Conservation (phyloP, 2,113 vertebrate genomes). For the Hipposideros armiger region DNA sequence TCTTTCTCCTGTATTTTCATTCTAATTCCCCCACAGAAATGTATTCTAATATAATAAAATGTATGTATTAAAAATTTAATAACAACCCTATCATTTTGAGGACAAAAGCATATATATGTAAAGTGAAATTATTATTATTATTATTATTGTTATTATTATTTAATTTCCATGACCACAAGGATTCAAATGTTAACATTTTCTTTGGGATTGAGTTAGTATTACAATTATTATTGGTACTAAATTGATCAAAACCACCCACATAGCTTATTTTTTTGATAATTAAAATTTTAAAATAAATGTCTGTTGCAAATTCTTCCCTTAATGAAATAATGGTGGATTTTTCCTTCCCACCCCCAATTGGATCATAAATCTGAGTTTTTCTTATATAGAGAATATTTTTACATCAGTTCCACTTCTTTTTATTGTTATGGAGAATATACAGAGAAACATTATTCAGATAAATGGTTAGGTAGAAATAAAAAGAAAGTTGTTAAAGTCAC, state of each 20-base stretch:
- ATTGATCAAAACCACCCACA: background rate
- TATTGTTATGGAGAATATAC: background rate
- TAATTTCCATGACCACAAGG: background rate
- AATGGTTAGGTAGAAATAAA: background rate
- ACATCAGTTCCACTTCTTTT: background rate
- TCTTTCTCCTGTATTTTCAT: slow-evolving; percentile 41
- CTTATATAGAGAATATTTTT: background rate
- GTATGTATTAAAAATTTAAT: slow-evolving; percentile 21
- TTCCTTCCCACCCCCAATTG: background rate
- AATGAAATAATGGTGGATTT: background rate
- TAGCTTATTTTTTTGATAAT: background rate
- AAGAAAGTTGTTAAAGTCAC: slow-evolving; percentile 36
- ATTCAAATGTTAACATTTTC: background rate
- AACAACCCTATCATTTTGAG: background rate
- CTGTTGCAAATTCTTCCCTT: background rate
- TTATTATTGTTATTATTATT: background rate
- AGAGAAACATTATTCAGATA: slow-evolving; percentile 42
- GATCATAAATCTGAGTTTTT: background rate
- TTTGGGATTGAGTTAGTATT: background rate
- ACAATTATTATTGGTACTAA: background rate
- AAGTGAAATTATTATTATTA: background rate
- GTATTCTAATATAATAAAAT: slow-evolving; percentile 2
- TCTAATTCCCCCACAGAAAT: slow-evolving; percentile 13
- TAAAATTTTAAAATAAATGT: slow-evolving; percentile 14
- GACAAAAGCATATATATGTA: background rate